A percentile compares a stretch with the other conserved stretches of the same genome.
Conservation (phyloP, 2,888 invertebrate species). For the Drosophila incognita region DNA sequence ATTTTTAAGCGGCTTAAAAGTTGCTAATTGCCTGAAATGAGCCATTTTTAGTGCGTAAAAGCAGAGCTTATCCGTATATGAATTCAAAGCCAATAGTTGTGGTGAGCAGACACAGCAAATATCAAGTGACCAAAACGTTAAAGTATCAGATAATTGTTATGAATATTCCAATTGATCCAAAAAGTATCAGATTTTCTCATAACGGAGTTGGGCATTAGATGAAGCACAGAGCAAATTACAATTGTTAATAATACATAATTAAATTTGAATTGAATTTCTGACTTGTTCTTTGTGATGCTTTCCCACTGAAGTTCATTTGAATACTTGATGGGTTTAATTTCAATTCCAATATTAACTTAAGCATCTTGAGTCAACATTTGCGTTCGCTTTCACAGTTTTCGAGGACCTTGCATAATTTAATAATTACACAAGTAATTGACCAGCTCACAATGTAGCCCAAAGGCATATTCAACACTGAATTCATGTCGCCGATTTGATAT, state of each 20-base stretch:
- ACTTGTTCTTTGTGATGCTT: background rate
- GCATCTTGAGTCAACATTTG: constrained; percentile 26
- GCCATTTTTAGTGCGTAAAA: constrained; percentile 27
- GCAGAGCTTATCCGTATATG: background rate
- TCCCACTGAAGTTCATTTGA: constrained; percentile 15
- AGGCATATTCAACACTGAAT: constrained; percentile 7
- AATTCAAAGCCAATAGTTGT: constrained; percentile 7
- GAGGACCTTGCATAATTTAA: constrained; percentile 27
- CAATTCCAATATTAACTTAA: constrained; percentile 33
- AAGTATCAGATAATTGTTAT: background rate
- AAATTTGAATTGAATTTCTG: background rate
- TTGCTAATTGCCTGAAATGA: constrained; percentile 59
- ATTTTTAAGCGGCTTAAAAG: constrained; percentile 63
- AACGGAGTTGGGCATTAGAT: background rate
- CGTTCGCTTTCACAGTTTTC: constrained; percentile 14
- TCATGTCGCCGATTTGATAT: constrained; percentile 12
- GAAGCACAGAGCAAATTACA: background rate
- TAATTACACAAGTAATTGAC: constrained; percentile 44
- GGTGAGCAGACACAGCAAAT: background rate
- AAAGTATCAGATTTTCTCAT: background rate
- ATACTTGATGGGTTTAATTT: constrained; percentile 21
- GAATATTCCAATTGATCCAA: constrained; percentile 2
- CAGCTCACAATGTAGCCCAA: constrained; percentile 15
- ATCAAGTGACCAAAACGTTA: constrained; percentile 1
- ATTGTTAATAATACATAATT: background rate